Percentiles rank a stretch among this genome's conserved stretches.
These are phyloP conservation scores for Cephus pygmeus DNA, from an alignment of 2,888 invertebrate species.

Conservation along the genomic window DNA sequence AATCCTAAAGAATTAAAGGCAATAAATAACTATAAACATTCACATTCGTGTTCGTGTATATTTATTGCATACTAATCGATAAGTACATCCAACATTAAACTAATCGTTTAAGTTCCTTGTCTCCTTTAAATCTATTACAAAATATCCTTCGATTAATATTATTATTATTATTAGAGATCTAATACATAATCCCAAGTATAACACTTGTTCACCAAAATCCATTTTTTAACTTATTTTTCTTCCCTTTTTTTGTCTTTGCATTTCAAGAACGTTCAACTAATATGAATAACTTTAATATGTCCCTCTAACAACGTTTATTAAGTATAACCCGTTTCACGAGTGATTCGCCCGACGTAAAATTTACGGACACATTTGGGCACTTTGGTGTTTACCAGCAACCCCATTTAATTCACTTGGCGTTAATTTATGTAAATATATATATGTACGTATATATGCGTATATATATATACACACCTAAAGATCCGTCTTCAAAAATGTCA, in stretches of 20 bases:
- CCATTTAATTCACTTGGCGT: background rate
- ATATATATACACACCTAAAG: constrained; percentile 8
- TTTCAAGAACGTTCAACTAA: background rate
- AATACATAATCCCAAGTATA: background rate
- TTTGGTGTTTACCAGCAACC: background rate
- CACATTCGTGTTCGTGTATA: constrained; percentile 3
- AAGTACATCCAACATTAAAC: constrained; percentile 8
- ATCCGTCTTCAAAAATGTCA: constrained; percentile 8
- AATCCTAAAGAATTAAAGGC: background rate
- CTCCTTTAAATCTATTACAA: constrained; percentile 14
- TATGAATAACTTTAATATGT: background rate
- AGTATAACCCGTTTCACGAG: background rate
- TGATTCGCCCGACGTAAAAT: background rate
- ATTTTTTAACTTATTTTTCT: background rate
- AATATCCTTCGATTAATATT: constrained; percentile 18
- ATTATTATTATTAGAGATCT: background rate
- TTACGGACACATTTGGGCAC: background rate
- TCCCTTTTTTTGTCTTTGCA: background rate
- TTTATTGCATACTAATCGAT: constrained; percentile 8
- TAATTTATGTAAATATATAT: background rate
- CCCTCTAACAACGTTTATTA: background rate
- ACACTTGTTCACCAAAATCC: background rate
- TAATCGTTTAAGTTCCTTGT: constrained; percentile 13
- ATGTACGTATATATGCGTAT: constrained; percentile 12
- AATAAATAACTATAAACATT: background rate